A percentile compares a stretch with the other conserved stretches of the same genome.
Conservation (phyloP, 1,140 invertebrate genomes). For the Adelges cooleyi region DNA sequence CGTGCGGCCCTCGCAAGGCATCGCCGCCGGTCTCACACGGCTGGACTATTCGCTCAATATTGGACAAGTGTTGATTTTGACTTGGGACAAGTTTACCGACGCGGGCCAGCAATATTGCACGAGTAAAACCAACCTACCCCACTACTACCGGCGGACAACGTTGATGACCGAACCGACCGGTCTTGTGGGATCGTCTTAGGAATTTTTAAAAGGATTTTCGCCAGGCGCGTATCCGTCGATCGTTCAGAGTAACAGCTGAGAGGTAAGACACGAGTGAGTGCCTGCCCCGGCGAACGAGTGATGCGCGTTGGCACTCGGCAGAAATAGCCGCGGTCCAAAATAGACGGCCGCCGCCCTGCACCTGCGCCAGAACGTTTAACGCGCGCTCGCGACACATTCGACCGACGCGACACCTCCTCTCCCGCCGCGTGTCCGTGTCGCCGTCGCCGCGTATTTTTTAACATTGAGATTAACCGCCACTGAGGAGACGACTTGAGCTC, state of each 20-base stretch:
- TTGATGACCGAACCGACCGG: neutral
- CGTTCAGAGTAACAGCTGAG: neutral
- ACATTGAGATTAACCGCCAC: no score
- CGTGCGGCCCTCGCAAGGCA: no score
- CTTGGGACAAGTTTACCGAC: neutral
- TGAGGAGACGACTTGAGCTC: no score
- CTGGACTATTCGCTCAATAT: no score
- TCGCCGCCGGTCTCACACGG: no score
- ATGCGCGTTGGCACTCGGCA: neutral
- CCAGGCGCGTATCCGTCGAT: no score
- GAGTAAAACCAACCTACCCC: neutral
- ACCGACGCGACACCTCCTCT: neutral
- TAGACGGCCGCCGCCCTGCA: neutral
- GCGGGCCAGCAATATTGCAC: neutral
- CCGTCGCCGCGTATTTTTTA: no score
- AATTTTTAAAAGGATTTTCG: no score
- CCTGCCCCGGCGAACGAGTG: neutral
- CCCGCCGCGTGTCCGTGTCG: neutral
- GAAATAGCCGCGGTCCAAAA: conserved; percentile 21
- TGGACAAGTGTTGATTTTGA: no score
- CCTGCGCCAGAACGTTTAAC: neutral
- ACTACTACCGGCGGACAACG: neutral
- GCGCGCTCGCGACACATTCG: neutral
- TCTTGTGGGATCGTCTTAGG: no score
- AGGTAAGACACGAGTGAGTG: neutral